Evolutionary conservation across 2,888 invertebrate genomes (phyloP), one percentile per base, ranked within the genome.

Genomic region (Halocaridina rubra): DNA sequence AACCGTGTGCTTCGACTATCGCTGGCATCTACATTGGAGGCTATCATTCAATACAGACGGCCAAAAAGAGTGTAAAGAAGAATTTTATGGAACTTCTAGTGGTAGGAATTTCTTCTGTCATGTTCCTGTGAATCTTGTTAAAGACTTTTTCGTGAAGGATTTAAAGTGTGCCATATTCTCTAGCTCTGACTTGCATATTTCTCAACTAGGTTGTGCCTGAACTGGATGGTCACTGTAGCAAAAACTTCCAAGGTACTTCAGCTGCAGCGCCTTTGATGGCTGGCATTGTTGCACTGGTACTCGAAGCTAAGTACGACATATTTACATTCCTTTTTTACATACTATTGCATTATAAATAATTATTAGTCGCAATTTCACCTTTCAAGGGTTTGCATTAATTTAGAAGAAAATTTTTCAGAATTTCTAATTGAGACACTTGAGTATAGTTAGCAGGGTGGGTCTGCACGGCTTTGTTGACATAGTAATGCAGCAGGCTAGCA

Each of bases 211-310:
- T 95, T 2, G 97, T 97, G 13, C 96, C 97, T 0, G 97, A 98
- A 91, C 92, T 97, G 16, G 93, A 94, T 75, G 94, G 96, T 90
- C 93, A 94, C 46, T 98, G 98, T 90, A 98, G 98, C 0, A 93
- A 94, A 32, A 93, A 93, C 86, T 97, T 98, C 90, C 96, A 97
- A 0, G 98, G 98, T 57, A 98, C 98, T 1, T 97, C 97, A 0
- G 98, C 97, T 1, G 96, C 97, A 0, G 97, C 97, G 8, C 97
- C 97, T 46, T 92, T 98, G 88, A 97, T 97, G 7, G 96, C 97
- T 16, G 97, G 97, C 57, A 96, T 98, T 88, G 93, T 97, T 84
- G 97, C 97, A 74, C 93, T 98, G 78, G 94, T 94, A 64, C 92
- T 98, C 77, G 95, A 97, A 92, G 96, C 95, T n/a, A 98, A 97